Evolutionary conservation across 2,888 invertebrate genomes (phyloP).

Genomic region (Agriopis marginaria): DNA sequence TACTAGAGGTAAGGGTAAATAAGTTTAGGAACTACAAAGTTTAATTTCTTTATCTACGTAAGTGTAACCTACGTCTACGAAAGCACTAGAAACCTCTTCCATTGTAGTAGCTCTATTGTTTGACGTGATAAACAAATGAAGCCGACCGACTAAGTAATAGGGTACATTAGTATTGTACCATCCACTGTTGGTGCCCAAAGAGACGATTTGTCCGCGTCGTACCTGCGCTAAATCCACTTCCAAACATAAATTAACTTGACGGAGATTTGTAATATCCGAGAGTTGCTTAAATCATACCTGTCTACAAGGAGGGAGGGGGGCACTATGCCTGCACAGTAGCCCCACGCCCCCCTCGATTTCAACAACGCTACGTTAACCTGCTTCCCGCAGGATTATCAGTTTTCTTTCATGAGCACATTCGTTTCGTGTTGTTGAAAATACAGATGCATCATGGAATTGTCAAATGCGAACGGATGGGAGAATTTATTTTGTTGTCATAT

Average conservation of each 20-base stretch:
- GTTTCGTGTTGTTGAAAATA: constrained; percentile 13
- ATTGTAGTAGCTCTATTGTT: not conserved
- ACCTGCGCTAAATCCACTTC: constrained; percentile 37
- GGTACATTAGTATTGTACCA: constrained; percentile 19
- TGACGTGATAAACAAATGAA: constrained; percentile 20
- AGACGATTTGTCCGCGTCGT: constrained; percentile 35
- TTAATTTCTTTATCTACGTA: too few relatives aligned
- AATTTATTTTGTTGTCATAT: constrained; percentile 9
- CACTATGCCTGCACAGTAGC: constrained; percentile 16
- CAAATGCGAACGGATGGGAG: constrained; percentile 5
- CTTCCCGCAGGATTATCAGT: constrained; percentile 28
- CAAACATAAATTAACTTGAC: constrained; percentile 45
- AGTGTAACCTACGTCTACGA: not conserved
- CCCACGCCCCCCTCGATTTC: constrained; percentile 3
- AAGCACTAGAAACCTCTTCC: not conserved
- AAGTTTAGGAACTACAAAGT: too few relatives aligned
- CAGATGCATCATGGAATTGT: constrained; percentile 17
- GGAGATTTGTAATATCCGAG: constrained; percentile 46
- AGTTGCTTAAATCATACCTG: constrained; percentile 41
- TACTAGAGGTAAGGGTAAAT: too few relatives aligned
- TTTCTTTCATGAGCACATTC: constrained; percentile 23
- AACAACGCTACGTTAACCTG: constrained; percentile 23
- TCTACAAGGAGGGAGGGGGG: constrained; percentile 20
- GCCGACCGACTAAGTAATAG: constrained; percentile 22
- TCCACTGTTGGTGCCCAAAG: constrained; percentile 24